These are phyloP conservation scores for Catocala sponsa DNA, from an alignment of 2,888 invertebrate species.

Conservation along the genomic window DNA sequence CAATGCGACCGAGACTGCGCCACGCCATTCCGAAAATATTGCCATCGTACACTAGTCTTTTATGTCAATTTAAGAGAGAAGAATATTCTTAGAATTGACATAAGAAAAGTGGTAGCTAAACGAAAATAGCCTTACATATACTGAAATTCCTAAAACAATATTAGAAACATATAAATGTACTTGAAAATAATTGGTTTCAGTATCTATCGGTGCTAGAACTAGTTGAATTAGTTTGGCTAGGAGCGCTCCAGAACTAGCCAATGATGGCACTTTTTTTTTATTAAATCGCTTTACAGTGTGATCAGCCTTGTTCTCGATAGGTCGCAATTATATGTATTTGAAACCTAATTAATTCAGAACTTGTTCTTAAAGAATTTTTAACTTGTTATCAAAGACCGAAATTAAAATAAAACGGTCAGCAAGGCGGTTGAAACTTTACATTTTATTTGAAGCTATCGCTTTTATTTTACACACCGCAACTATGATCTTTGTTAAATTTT, in stretches of 20 bases:
- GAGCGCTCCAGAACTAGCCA: background rate
- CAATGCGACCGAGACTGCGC: too few relatives aligned
- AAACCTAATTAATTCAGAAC: background rate
- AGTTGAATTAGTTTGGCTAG: slow-evolving; percentile 5
- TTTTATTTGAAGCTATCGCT: too few relatives aligned
- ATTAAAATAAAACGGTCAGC: too few relatives aligned
- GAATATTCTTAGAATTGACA: too few relatives aligned
- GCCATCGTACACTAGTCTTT: too few relatives aligned
- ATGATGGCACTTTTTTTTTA: slow-evolving; percentile 4
- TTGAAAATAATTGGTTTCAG: slow-evolving; percentile 11
- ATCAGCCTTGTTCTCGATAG: background rate
- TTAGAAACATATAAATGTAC: slow-evolving; percentile 13
- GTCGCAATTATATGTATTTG: background rate
- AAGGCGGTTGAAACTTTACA: too few relatives aligned
- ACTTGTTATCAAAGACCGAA: too few relatives aligned
- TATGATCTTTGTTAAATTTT: too few relatives aligned
- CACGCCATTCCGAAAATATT: too few relatives aligned
- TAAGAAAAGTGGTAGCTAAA: too few relatives aligned
- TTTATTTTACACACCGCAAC: too few relatives aligned
- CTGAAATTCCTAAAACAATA: background rate
- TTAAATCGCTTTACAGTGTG: background rate
- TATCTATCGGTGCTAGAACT: slow-evolving; percentile 1
- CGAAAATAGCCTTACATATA: slow-evolving; percentile 1
- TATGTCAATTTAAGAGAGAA: too few relatives aligned
- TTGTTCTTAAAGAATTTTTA: background rate